Evolutionary conservation across 2,113 vertebrate genomes (phyloP), one percentile per base, ranked within the genome.

Genomic region (Campylomormyrus tamandua): DNA sequence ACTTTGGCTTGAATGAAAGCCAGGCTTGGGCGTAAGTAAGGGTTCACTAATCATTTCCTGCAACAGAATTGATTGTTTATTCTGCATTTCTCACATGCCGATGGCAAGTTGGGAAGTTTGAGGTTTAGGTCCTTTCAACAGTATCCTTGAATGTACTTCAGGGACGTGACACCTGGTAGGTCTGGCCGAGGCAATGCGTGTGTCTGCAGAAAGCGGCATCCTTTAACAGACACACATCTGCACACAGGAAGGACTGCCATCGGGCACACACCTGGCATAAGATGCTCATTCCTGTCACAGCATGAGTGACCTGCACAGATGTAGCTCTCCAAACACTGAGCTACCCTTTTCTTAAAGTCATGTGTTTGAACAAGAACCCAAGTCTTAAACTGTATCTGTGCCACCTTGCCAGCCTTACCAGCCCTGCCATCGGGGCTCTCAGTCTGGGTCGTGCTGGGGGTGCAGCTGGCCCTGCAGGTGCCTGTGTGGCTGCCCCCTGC

Each of bases 101-200:
- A 48, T n/a, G 15, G 45, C 0, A 19, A 53, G 52, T 90, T 93
- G 87, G 92, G 92, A 93, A 93, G 90, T 92, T 93, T 94, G 89
- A 93, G 91, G 91, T 94, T 92, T 93, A 89, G 91, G 90, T 91
- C 92, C 70, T 83, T 42, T 83, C 80, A 90, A 91, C 90, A 48
- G 7, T 93, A 92, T 92, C 93, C 91, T 90, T 21, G 10, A 31
- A 31, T 31, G 62, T 31, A 31, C 27, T 70, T 70, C n/a, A 70
- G 2, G n/a, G 10, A 70, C 3, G 1, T 70, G 62, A 27, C 62
- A 66, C n/a, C n/a, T 66, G 58, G 58, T 66, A 66, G 58, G 58
- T 66, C n/a, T 27, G 58, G 11, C 58, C n/a, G 58, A 31, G n/a
- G n/a, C 62, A 31, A 1, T 27, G n/a, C 13, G 62, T 31, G 62